phyloP scores from a whole-genome alignment of 2,797 vertebrate genomes.

The Gadopsis marmoratus region DNA sequence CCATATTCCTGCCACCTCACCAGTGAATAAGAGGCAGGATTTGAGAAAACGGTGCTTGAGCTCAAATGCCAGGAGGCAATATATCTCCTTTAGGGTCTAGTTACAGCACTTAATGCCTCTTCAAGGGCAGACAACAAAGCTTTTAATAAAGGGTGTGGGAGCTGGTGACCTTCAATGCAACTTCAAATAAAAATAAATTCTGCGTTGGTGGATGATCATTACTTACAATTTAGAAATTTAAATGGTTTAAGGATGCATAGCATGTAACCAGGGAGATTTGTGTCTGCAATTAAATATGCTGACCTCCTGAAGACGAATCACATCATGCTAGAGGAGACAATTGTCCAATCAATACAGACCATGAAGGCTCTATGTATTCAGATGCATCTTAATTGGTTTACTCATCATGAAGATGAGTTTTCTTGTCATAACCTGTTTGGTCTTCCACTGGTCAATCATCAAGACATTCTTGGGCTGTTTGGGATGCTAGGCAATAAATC shows the following conservation, averaged over 20 bases:
- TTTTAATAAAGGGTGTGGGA: conserved; percentile 17
- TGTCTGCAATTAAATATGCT: conserved; percentile 25
- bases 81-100: conserved; percentile 16
- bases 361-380: conserved; percentile 36
- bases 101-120: conserved; percentile 5
- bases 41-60: conserved; percentile 31
- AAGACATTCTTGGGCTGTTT: conserved; percentile 11
- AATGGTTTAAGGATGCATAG: conserved; percentile 18
- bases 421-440: conserved; percentile 36
- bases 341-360: conserved; percentile 41
- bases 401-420: conserved; percentile 52
- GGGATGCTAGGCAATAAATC: neutral
- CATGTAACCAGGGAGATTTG: conserved; percentile 6
- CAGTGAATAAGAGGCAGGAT: conserved; percentile 26
- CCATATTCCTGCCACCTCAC: conserved; percentile 16
- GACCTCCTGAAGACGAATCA: conserved; percentile 39
- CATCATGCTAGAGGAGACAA: conserved; percentile 32
- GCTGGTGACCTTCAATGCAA: neutral
- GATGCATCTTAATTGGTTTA: conserved; percentile 54
- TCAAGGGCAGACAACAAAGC: conserved; percentile 11
- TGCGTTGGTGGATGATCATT: neutral
- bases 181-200: conserved; percentile 13
- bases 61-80: conserved; percentile 14
- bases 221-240: neutral
- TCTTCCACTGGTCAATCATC: conserved; percentile 25